These are phyloP conservation scores for Quadroppia sp. DNA, from an alignment of 2,888 invertebrate genomes.

Conservation along the genomic window DNA sequence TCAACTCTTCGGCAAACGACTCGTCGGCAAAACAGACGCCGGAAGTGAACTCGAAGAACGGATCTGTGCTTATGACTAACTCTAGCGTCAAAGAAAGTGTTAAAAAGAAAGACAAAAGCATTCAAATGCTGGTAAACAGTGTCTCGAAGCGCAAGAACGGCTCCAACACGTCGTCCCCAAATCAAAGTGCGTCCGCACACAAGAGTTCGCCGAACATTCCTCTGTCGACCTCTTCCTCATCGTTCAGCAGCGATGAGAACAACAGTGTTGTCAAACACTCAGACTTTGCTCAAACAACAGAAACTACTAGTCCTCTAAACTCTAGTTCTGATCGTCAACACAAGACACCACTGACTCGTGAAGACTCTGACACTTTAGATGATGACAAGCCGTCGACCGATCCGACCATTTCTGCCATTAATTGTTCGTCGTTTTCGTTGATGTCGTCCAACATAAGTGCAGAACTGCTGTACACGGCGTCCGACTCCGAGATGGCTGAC, in stretches of 20 bases:
- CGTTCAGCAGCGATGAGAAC: constrained; percentile 22
- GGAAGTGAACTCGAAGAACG: constrained; percentile 2
- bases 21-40: background rate
- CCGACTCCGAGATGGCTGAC: constrained; percentile 42
- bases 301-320: constrained; percentile 37
- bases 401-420: no score
- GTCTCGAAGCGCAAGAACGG: constrained; percentile 23
- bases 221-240: constrained; percentile 20
- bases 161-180: background rate
- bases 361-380: constrained; percentile 15
- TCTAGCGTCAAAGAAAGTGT: constrained; percentile 31
- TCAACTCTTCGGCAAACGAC: constrained; percentile 28
- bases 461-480: constrained; percentile 33
- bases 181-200: constrained; percentile 25
- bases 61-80: background rate
- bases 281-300: constrained; percentile 34
- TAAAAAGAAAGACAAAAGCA: constrained; percentile 28
- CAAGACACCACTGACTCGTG: constrained; percentile 18
- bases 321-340: constrained; percentile 18
- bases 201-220: constrained; percentile 32
- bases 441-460: background rate
- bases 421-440: constrained; percentile 16
- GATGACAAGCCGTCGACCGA: background rate
- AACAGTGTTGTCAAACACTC: constrained; percentile 34
- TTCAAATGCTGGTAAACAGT: background rate